phyloP scores from a whole-genome alignment of 1,140 invertebrate genomes.

The Zaprionus kolodkinae region DNA sequence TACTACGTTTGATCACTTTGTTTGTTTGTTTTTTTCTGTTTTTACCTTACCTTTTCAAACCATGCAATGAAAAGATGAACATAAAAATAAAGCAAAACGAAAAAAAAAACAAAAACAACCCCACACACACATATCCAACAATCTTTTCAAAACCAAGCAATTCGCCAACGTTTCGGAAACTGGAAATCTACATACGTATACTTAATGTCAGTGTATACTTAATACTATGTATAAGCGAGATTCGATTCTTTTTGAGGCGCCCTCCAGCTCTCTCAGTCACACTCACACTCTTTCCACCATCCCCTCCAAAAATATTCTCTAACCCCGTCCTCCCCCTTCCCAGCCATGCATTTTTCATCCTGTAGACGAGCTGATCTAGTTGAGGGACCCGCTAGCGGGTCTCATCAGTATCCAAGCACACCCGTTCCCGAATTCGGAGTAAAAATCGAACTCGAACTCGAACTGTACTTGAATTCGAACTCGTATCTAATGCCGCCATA shows the following conservation, averaged over 20 bases:
- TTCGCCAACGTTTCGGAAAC: constrained; percentile 20
- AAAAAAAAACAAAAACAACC: constrained; percentile 4
- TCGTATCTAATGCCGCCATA: constrained; percentile 26
- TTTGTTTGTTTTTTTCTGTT: not conserved
- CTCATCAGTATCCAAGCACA: not conserved
- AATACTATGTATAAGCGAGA: not conserved
- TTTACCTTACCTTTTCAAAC: constrained; percentile 7
- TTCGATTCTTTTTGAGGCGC: not conserved
- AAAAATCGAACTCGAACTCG: constrained; percentile 1
- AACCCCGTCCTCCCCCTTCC: not conserved
- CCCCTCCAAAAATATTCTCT: not conserved
- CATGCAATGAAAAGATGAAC: constrained; percentile 3
- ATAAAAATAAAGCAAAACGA: not conserved
- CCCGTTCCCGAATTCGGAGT: not conserved
- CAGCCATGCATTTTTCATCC: not conserved
- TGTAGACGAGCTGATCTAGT: constrained; percentile 5
- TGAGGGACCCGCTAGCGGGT: no score
- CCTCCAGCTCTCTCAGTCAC: constrained; percentile 5
- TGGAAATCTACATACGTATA: constrained; percentile 6
- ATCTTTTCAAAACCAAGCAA: constrained; percentile 29
- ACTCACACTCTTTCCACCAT: constrained; percentile 12
- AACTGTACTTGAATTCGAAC: constrained; percentile 2
- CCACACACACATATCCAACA: constrained; percentile 56
- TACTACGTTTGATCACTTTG: not conserved
- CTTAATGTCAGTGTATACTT: constrained; percentile 9